These are phyloP conservation scores for Globodera rostochiensis DNA, from an alignment of 1,140 invertebrate genomes.

Conservation along the genomic window DNA sequence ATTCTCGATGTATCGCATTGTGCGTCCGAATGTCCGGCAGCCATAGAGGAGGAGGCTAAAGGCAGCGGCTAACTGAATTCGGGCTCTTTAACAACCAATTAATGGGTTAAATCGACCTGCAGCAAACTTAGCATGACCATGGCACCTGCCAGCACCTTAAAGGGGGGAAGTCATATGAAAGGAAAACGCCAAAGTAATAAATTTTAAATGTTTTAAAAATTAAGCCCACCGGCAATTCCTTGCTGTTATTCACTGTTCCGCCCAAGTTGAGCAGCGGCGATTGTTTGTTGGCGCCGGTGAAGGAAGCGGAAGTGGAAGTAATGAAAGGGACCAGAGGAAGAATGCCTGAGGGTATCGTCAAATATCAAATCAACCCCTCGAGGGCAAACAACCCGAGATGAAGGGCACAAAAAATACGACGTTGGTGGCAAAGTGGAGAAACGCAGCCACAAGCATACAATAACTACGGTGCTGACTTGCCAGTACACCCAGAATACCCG, in stretches of 20 bases:
- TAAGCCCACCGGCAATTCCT: neutral
- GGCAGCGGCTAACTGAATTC: constrained; percentile 34
- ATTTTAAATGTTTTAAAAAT: neutral
- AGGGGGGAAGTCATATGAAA: neutral
- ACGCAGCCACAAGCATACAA: constrained; percentile 31
- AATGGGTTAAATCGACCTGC: constrained; percentile 23
- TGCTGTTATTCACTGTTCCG: neutral
- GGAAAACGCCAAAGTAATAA: neutral
- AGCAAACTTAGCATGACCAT: constrained; percentile 34
- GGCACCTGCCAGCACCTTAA: constrained; percentile 19
- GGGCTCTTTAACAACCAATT: neutral
- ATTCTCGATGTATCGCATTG: constrained; percentile 31
- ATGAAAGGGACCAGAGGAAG: constrained; percentile 35
- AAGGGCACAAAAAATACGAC: constrained; percentile 40
- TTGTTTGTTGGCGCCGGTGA: neutral
- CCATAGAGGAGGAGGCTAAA: constrained; percentile 30
- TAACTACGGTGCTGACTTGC: constrained; percentile 23
- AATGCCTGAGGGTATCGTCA: constrained; percentile 14
- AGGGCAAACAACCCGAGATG: constrained; percentile 21
- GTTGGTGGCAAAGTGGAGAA: constrained; percentile 28
- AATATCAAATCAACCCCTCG: neutral
- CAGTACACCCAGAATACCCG: constrained; percentile 33
- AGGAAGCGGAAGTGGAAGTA: constrained; percentile 2
- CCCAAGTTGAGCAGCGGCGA: neutral
- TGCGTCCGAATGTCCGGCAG: constrained; percentile 29